These are phyloP conservation scores for Balaeniceps rex DNA, from an alignment of 2,113 vertebrate species.

Conservation along the genomic window DNA sequence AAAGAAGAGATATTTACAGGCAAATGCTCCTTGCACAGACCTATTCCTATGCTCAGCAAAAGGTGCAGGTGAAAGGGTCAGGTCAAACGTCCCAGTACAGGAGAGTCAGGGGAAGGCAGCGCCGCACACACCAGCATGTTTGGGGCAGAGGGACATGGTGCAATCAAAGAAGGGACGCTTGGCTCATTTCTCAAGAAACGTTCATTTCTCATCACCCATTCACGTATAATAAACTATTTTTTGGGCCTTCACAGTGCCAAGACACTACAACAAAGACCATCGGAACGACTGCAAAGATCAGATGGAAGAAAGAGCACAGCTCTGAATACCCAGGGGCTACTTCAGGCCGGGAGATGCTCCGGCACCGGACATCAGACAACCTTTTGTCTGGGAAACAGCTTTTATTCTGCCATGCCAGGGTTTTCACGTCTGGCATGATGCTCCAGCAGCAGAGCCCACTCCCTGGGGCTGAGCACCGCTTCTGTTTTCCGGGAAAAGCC, in stretches of 20 bases:
- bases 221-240: not conserved
- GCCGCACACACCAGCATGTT: fast-evolving
- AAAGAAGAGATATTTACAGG: not conserved
- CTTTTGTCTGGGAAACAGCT: not conserved
- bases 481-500: not conserved
- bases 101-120: not conserved
- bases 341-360: not conserved
- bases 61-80: not conserved
- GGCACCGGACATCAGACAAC: not conserved
- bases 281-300: not conserved
- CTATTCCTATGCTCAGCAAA: not conserved
- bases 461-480: not conserved
- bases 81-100: not conserved
- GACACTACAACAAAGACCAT: not conserved
- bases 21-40: not conserved
- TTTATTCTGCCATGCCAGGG: not conserved
- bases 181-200: not conserved
- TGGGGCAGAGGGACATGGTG: not conserved
- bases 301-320: not conserved
- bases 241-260: fast-evolving
- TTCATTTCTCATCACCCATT: not conserved
- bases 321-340: not conserved
- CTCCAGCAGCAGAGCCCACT: not conserved
- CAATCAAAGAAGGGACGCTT: not conserved
- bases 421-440: not conserved